Conservation (phyloP, 2,888 invertebrate genomes). For the Dinocampus coccinellae region DNA sequence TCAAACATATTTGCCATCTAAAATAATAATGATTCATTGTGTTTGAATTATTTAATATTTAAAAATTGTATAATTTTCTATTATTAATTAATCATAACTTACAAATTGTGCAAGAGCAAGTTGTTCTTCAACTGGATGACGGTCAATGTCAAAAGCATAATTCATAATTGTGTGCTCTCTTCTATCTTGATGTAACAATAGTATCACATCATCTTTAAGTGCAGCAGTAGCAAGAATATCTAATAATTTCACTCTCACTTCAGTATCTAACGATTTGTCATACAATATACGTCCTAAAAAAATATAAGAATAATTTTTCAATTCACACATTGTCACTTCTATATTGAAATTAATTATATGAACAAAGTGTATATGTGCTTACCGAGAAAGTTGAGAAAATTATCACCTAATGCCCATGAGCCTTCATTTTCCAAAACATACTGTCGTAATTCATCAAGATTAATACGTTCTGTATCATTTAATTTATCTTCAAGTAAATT, state of each 20-base stretch:
- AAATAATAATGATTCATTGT: constrained; percentile 36
- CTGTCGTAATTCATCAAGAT: constrained; percentile 86
- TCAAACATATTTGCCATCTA: constrained; percentile 93
- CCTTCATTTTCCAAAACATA: constrained; percentile 92
- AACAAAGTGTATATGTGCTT: constrained; percentile 46
- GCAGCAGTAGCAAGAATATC: constrained; percentile 83
- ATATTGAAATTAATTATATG: too few species aligned
- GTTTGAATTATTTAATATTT: neutral
- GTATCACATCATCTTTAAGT: constrained; percentile 89
- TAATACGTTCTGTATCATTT: constrained; percentile 80
- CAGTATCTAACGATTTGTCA: constrained; percentile 73
- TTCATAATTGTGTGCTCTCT: constrained; percentile 90
- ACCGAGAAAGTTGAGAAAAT: constrained; percentile 87
- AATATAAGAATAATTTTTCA: neutral
- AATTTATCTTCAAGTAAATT: constrained; percentile 80
- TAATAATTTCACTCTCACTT: constrained; percentile 77
- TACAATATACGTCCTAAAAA: constrained; percentile 74
- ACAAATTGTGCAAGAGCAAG: constrained; percentile 85
- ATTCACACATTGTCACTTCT: too few species aligned
- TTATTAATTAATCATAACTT: constrained; percentile 63
- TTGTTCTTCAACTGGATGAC: constrained; percentile 81
- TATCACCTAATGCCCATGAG: constrained; percentile 92
- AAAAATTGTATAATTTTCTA: constrained; percentile 3
- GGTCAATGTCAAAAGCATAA: constrained; percentile 85
- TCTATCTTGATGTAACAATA: constrained; percentile 91